Evolutionary conservation across 2,888 invertebrate genomes (phyloP), one percentile per base, ranked within the genome.

Genomic region (Venustoraphidia nigricollis): DNA sequence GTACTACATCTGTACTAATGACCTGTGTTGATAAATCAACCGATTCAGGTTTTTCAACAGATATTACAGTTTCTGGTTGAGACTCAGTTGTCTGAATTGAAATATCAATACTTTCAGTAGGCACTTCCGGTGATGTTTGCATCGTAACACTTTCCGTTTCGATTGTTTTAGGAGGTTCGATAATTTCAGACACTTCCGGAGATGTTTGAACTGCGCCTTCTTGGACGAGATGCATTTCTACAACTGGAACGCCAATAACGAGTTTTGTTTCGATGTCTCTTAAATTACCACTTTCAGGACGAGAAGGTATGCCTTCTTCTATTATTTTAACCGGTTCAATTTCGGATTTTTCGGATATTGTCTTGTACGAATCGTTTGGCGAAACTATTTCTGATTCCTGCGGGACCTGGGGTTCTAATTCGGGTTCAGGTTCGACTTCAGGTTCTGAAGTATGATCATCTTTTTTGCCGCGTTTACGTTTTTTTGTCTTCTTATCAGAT

Each of bases 281-380:
- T n/a, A 72, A 65, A 1, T 75, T 69, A 53, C 72, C 70, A 56
- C 75, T 72, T 54, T 70, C 72, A 13, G 76, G 73, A 47, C 76
- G 69, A 14, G 72, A 69, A 40, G 75, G 64, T 9, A 81, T 55
- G 48, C 70, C 70, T 67, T 83, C 81, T 66, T 83, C 81, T 10
- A 83, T 62, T 35, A 83, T 69, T 67, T 80, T 82, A 0, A 81
- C 77, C 8, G 76, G 72, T 14, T 69, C 70, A 3, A 74, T 70
- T 47, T 76, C 75, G 9, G 77, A 73, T 44, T 66, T 67, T 55
- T 76, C 75, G 51, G 76, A 76, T 49, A 79, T 66, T 4, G 75
- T 75, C 55, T 69, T 73, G 53, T 72, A 77, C 5, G 77, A 76
- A 56, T 77, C 78, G 52, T 75, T 72, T 51, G 69, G 69, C 2